These are phyloP conservation scores for Abscondita cerata DNA, from an alignment of 2,888 invertebrate species.

Conservation along the genomic window DNA sequence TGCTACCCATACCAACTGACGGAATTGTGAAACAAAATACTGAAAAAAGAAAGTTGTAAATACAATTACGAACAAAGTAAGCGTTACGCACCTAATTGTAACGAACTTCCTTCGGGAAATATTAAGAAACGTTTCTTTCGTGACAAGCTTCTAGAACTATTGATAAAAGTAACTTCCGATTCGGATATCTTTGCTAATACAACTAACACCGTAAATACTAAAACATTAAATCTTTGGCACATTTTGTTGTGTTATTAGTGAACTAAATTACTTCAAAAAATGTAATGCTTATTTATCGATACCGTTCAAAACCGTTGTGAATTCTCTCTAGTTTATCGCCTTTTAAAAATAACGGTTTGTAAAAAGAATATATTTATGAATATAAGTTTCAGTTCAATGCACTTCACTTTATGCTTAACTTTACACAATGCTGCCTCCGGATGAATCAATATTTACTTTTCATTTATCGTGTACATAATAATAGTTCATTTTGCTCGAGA, in stretches of 20 bases:
- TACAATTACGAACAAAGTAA: background rate
- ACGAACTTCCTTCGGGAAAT: slow-evolving; percentile 59
- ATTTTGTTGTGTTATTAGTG: background rate
- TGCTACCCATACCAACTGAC: slow-evolving; percentile 61
- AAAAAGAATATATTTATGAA: background rate
- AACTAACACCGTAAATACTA: background rate
- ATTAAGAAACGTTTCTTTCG: slow-evolving; percentile 54
- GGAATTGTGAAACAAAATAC: slow-evolving; percentile 71
- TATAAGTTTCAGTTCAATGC: background rate
- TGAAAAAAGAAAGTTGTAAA: slow-evolving; percentile 45
- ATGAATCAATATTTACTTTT: slow-evolving; percentile 16
- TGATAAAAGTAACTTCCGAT: background rate
- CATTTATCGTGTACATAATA: slow-evolving; percentile 13
- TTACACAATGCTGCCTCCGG: background rate
- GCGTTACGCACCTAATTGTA: slow-evolving; percentile 55
- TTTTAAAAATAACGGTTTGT: background rate
- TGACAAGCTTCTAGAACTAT: slow-evolving; percentile 41
- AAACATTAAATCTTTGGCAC: background rate
- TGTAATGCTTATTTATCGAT: too few relatives aligned
- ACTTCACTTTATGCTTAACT: background rate
- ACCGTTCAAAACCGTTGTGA: too few relatives aligned
- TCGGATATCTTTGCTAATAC: slow-evolving; percentile 8
- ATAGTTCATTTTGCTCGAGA: background rate
- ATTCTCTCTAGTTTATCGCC: too few relatives aligned
- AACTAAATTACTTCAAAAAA: background rate